A percentile compares a stretch with the other conserved stretches of the same genome.
phyloP scores from a whole-genome alignment of 2,888 invertebrate genomes.

The Chrysolina oricalcia region DNA sequence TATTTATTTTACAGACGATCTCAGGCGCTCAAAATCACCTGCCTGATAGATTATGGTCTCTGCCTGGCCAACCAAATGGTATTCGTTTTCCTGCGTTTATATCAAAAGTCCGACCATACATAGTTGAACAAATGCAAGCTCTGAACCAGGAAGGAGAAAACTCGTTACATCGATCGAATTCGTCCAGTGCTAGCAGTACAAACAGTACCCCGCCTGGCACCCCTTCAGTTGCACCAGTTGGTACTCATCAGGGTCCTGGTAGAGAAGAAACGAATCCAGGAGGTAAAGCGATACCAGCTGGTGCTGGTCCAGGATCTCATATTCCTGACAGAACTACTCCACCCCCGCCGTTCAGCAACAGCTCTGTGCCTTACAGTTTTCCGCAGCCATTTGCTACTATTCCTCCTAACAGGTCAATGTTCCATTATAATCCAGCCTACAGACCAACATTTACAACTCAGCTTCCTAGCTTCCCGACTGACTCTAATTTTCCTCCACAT shows the following conservation, averaged over 20 bases:
- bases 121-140: slow-evolving; percentile 72
- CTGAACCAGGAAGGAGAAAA: slow-evolving; percentile 73
- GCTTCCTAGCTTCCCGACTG: slow-evolving; percentile 60
- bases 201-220: slow-evolving; percentile 76
- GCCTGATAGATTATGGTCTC: slow-evolving; percentile 55
- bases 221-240: slow-evolving; percentile 52
- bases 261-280: slow-evolving; percentile 55
- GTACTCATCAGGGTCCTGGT: slow-evolving; percentile 55
- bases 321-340: slow-evolving; percentile 68
- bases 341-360: slow-evolving; percentile 68
- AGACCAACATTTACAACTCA: slow-evolving; percentile 68
- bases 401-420: slow-evolving; percentile 63
- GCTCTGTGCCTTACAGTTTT: slow-evolving; percentile 74
- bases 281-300: slow-evolving; percentile 65
- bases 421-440: slow-evolving; percentile 63
- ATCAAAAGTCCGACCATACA: slow-evolving; percentile 65
- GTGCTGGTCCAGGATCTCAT: slow-evolving; percentile 59
- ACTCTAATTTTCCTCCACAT: slow-evolving; percentile 59
- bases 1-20: slow-evolving; percentile 21
- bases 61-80: slow-evolving; percentile 63
- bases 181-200: slow-evolving; percentile 75
- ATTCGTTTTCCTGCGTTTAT: slow-evolving; percentile 59
- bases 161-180: slow-evolving; percentile 73
- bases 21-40: slow-evolving; percentile 53
- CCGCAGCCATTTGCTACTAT: slow-evolving; percentile 65